Conservation (phyloP, 2,797 vertebrate species). For the Lemur catta region DNA sequence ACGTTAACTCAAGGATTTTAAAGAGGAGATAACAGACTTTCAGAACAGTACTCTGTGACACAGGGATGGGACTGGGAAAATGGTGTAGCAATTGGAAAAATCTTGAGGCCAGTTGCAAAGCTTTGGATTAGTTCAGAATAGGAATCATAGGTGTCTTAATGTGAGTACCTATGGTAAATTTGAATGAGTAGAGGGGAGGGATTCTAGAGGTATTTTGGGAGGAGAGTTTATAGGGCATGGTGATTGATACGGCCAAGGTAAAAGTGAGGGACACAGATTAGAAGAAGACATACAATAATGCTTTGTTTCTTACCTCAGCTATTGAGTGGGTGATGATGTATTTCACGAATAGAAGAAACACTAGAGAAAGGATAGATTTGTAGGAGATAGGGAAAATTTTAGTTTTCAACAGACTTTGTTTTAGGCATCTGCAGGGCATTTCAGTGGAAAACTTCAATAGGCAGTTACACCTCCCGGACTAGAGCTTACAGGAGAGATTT, state of each 20-base stretch:
- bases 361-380: not conserved
- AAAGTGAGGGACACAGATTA: not conserved
- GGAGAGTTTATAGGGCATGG: not conserved
- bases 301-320: not conserved
- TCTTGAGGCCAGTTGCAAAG: not conserved
- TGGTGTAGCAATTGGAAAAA: rapidly evolving
- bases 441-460: not conserved
- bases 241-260: not conserved
- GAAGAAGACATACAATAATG: not conserved
- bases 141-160: rapidly evolving
- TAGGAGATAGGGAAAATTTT: rapidly evolving
- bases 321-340: not conserved
- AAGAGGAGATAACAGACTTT: not conserved
- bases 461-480: not conserved
- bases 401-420: not conserved
- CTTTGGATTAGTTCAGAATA: not conserved
- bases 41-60: not conserved
- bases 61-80: not conserved
- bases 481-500: not conserved
- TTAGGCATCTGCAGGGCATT: not conserved
- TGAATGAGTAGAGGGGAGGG: not conserved
- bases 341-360: not conserved
- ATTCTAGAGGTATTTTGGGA: not conserved
- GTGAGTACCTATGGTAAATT: not conserved
- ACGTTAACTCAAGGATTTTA: not conserved